Evolutionary conservation across 2,797 vertebrate species (phyloP).

Genomic region (Siniperca undulata): DNA sequence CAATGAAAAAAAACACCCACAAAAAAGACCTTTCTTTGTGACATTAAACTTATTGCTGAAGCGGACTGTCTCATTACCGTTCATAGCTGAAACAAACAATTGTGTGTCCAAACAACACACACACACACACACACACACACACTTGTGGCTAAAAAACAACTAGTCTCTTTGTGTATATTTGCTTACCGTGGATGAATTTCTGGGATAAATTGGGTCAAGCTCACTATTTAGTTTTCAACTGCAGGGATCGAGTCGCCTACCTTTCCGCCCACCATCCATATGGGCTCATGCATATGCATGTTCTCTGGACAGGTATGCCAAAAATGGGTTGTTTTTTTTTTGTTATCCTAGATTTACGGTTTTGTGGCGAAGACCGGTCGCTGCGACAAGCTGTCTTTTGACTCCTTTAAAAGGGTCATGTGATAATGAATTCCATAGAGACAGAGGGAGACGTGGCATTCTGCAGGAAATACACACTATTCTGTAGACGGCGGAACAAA

Average conservation of each 20-base stretch:
- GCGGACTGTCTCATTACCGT: constrained; percentile 68
- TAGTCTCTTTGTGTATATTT: constrained; percentile 37
- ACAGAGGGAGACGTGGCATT: constrained; percentile 13
- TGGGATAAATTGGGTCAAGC: constrained; percentile 74
- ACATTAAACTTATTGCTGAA: constrained; percentile 69
- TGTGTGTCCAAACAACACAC: constrained; percentile 41
- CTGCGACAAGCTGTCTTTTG: constrained; percentile 50
- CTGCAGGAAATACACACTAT: constrained; percentile 29
- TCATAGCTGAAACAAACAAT: constrained; percentile 69
- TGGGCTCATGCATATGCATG: constrained; percentile 78
- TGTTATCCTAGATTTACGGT: constrained; percentile 47
- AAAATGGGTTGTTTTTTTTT: constrained; percentile 20
- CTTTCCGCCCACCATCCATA: constrained; percentile 79
- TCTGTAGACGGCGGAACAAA: constrained; percentile 55
- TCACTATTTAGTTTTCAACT: constrained; percentile 63
- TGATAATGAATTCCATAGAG: constrained; percentile 48
- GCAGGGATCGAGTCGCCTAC: constrained; percentile 65
- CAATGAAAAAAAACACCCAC: constrained; percentile 66
- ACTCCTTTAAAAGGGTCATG: constrained; percentile 48
- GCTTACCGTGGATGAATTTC: constrained; percentile 50
- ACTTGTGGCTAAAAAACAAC: constrained; percentile 42
- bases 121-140: neutral
- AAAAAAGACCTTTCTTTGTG: constrained; percentile 73
- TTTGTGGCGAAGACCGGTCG: constrained; percentile 10
- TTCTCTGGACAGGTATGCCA: constrained; percentile 69